Base-by-base conservation (phyloP, 2,797 vertebrate genomes). In the Sebastolobus alascanus region DNA sequence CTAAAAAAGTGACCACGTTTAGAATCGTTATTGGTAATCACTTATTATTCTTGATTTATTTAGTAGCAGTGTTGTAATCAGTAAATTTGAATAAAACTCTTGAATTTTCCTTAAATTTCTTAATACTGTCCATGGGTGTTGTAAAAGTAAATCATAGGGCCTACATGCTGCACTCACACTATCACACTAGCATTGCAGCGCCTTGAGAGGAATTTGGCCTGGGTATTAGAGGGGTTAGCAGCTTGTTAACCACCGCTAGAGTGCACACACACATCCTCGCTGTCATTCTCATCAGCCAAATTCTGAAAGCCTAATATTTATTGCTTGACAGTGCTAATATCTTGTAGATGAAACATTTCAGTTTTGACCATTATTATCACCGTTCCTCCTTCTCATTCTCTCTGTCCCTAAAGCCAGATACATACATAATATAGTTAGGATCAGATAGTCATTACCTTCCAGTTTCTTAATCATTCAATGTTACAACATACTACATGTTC, bases 161-260 rank as follows among this genome's bases (percentile, higher is more conserved):
- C 11, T 25, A 12, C 14, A 10, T 69, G 37, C 25, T 77, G 4
- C 11, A 4, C 43, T 55, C 14, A 0, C 31, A 31, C 27, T 22
- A 22, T 65, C 65, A 16, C 63, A 43, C 13, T 3, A 20, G 68
- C 60, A 69, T 50, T 66, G 35, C 75, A 75, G 40, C 10, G 11
- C 79, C 79, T 82, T 77, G 72, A 77, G 50, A 91, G 77, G 80
- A 88, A 84, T 92, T 79, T 83, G 78, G 61, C 54, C 63, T 55
- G 68, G 71, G 78, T 85, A 64, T 90, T 71, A 85, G 61, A 79
- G 67, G 83, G 43, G 46, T 85, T 87, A 74, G 85, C 86, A 84
- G 85, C 76, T 90, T 85, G 85, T 90, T 84, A 85, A 70, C 70
- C 68, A 81, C 81, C 6, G 14, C 40, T 54, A 14, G 40, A 69